Evolutionary conservation across 2,797 vertebrate genomes (phyloP), one percentile per base, ranked within the genome.

Genomic region (Oreortyx pictus): DNA sequence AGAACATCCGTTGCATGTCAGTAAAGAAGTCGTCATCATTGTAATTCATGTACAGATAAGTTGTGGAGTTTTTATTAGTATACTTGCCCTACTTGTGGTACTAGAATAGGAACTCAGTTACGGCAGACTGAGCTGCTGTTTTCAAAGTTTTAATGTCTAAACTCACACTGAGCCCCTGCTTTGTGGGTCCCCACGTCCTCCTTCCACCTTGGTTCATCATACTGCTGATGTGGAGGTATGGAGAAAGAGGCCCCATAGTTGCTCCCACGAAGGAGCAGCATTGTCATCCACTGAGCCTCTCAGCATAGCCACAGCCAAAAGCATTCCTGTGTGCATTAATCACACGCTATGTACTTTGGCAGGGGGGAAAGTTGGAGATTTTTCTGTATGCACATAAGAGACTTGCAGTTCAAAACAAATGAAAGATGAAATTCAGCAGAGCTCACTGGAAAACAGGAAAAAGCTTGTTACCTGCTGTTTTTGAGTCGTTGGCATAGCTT

Each of bases 401-500:
- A 57, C n/a, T 46, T 56, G 72, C 46, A 29, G 67, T 89, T 89
- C 49, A 91, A 90, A 95, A 79, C 72, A 90, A 78, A 71, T 60
- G 67, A 79, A 86, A 94, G 82, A 78, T 57, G 50, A 73, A 50
- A 79, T 85, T 82, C 74, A 86, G 59, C 61, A 83, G 81, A 78
- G 39, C 64, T 76, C 39, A 41, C 75, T 85, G 86, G 65, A 87
- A 84, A 84, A 72, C 18, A 74, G 56, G 67, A 61, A 77, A 78
- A 89, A 93, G 74, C 70, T 83, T 77, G 74, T 89, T 83, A 73
- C 86, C 82, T 91, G 81, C 88, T 95, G 78, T 0, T 80, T 86
- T 82, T 87, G 75, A 89, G 79, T 87, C 64, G 37, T 75, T 75
- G 62, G 79, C 72, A 64, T 92, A 75, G 61, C 82, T 85, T 93